phyloP scores from a whole-genome alignment of 2,888 invertebrate genomes.

The Eupithecia exiguata region DNA sequence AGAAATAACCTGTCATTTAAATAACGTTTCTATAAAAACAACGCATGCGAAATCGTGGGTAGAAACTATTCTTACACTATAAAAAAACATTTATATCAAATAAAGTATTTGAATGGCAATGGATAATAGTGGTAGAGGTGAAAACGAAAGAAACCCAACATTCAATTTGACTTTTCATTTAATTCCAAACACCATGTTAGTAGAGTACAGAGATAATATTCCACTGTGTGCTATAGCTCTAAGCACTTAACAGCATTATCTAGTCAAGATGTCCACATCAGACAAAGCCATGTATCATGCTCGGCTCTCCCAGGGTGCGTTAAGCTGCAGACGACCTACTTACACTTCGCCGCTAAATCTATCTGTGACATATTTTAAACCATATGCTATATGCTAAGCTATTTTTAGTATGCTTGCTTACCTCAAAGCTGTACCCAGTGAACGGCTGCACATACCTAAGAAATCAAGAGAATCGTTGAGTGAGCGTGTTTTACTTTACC shows the following conservation, averaged over 20 bases:
- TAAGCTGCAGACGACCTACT: constrained; percentile 13
- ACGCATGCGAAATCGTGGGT: too few relatives aligned
- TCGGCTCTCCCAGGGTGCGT: constrained; percentile 10
- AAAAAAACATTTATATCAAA: too few relatives aligned
- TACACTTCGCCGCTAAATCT: constrained; percentile 13
- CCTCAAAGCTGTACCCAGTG: background rate
- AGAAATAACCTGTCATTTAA: too few relatives aligned
- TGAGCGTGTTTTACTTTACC: too few relatives aligned
- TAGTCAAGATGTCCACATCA: constrained; percentile 5
- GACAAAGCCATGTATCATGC: constrained; percentile 7
- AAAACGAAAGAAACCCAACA: background rate
- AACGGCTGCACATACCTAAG: too few relatives aligned
- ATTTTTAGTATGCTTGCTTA: background rate
- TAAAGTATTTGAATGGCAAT: too few relatives aligned
- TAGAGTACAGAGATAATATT: background rate
- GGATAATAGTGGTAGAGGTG: background rate
- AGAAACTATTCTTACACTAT: too few relatives aligned
- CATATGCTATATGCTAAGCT: background rate
- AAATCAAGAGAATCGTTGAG: too few relatives aligned
- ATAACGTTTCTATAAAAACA: too few relatives aligned
- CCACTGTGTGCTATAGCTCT: background rate
- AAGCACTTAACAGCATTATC: constrained; percentile 3
- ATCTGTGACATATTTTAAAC: constrained; percentile 5
- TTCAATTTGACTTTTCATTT: background rate
- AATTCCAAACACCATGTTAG: background rate